Percentiles rank a stretch among this genome's conserved stretches.
phyloP scores from a whole-genome alignment of 2,888 invertebrate genomes.

The Phrixothrix hirtus region DNA sequence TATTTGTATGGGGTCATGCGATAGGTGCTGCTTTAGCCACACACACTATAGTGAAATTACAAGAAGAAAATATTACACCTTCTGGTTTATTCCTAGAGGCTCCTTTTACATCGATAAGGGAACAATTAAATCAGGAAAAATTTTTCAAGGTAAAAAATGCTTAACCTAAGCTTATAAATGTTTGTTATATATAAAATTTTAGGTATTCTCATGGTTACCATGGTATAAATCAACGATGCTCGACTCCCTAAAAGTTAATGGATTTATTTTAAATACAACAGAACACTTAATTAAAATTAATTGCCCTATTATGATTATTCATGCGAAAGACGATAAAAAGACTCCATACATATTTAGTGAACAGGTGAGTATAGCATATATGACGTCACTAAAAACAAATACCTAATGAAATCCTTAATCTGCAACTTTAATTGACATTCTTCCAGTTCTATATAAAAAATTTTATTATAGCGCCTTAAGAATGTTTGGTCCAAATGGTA shows the following conservation, averaged over 20 bases:
- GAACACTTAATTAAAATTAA: conserved; percentile 65
- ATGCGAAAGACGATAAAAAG: conserved; percentile 48
- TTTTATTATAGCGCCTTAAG: too few species aligned
- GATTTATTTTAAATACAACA: conserved; percentile 78
- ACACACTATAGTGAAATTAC: conserved; percentile 39
- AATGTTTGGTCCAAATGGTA: too few species aligned
- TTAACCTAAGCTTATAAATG: neutral
- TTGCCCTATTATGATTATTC: conserved; percentile 72
- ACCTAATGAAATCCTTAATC: too few species aligned
- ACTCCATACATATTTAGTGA: conserved; percentile 45
- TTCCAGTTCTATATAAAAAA: too few species aligned
- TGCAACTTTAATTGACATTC: too few species aligned
- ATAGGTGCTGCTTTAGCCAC: conserved; percentile 46
- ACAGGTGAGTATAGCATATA: conserved; percentile 36
- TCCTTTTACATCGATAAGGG: conserved; percentile 45
- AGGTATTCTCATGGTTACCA: conserved; percentile 75
- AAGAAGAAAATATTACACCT: conserved; percentile 26
- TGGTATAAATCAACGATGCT: conserved; percentile 82
- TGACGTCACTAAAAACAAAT: too few species aligned
- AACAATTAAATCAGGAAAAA: conserved; percentile 34
- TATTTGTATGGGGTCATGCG: conserved; percentile 48
- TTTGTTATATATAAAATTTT: neutral
- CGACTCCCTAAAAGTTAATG: conserved; percentile 72
- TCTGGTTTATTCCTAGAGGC: conserved; percentile 48
- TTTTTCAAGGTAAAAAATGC: conserved; percentile 7